Conservation (phyloP, 2,113 vertebrate species). For the Nothoprocta perdicaria region DNA sequence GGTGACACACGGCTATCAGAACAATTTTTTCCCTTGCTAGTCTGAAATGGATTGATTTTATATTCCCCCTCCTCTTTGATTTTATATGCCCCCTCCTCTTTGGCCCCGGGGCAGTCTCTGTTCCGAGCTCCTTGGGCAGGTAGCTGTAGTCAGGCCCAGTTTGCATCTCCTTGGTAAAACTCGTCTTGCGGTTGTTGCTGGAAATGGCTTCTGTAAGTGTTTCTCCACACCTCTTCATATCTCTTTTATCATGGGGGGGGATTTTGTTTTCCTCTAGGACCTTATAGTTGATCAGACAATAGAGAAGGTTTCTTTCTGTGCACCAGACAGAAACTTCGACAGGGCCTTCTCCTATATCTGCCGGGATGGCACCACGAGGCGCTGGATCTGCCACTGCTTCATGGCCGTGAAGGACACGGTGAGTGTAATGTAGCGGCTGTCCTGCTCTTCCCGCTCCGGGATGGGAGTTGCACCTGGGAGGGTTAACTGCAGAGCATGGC, state of each 20-base stretch:
- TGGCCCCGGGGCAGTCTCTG: background rate
- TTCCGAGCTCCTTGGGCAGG: background rate
- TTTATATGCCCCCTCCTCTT: background rate
- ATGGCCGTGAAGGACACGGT: constrained; percentile 99
- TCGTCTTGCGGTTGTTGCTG: background rate
- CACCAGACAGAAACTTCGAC: constrained; percentile 97
- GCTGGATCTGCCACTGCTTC: constrained; percentile 99
- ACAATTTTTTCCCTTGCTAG: background rate
- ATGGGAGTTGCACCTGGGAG: background rate
- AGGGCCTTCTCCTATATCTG: constrained; percentile 98
- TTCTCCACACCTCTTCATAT: background rate
- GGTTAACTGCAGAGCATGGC: background rate
- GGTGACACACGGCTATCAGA: background rate
- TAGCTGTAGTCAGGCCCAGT: background rate
- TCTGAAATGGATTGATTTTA: background rate
- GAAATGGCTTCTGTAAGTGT: background rate
- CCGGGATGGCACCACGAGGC: constrained; percentile 95
- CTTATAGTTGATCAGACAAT: constrained; percentile 99
- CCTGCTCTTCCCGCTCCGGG: background rate
- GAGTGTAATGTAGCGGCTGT: constrained; percentile 43
- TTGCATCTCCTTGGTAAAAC: background rate
- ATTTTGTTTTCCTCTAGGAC: constrained; percentile 80
- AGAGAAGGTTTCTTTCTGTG: constrained; percentile 99
- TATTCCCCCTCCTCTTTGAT: background rate
- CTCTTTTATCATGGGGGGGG: background rate